phyloP scores from a whole-genome alignment of 2,888 invertebrate species.

The Tanypteryx hageni region DNA sequence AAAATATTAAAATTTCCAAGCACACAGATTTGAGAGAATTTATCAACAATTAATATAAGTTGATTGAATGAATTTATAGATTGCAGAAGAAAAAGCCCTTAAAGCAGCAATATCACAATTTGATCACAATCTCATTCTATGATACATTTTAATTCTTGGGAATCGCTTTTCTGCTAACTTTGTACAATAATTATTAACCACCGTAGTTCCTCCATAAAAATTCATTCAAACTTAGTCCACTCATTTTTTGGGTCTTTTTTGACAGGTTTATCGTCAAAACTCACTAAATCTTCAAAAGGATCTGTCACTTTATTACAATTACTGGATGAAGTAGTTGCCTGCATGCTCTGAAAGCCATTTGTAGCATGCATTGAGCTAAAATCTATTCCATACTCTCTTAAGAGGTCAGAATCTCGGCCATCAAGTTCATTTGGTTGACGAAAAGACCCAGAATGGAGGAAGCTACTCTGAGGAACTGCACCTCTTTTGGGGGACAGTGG shows the following conservation, averaged over 20 bases:
- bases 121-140: conserved; percentile 62
- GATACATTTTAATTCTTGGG: conserved; percentile 40
- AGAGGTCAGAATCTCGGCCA: conserved; percentile 80
- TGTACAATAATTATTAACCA: conserved; percentile 54
- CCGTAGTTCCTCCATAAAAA: not conserved
- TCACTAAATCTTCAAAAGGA: conserved; percentile 71
- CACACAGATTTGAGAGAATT: not conserved
- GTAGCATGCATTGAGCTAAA: conserved; percentile 73
- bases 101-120: conserved; percentile 63
- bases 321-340: not conserved
- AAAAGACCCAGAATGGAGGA: conserved; percentile 37
- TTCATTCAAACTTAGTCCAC: conserved; percentile 80
- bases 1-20: not conserved
- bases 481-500: conserved; percentile 71
- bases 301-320: conserved; percentile 72
- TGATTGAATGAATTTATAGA: conserved; percentile 25
- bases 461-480: conserved; percentile 33
- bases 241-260: conserved; percentile 77
- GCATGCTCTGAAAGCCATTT: conserved; percentile 45
- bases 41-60: conserved; percentile 14
- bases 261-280: conserved; percentile 72
- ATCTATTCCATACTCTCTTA: conserved; percentile 84
- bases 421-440: conserved; percentile 72
- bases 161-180: conserved; percentile 35
- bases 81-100: conserved; percentile 40